These are phyloP conservation scores for Danio aesculapii DNA, from an alignment of 2,797 vertebrate genomes.

Conservation along the genomic window DNA sequence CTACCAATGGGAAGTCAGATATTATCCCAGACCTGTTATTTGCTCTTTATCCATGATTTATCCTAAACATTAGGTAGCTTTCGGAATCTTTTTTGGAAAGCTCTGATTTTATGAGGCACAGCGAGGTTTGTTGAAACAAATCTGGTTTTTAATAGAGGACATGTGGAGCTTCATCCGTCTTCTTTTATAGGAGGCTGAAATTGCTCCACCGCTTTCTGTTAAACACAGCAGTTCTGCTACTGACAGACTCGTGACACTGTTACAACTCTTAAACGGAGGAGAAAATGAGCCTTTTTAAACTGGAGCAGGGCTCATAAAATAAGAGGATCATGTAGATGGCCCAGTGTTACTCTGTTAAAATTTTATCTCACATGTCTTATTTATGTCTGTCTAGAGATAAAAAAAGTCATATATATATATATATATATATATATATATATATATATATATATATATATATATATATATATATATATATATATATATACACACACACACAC, in stretches of 20 bases:
- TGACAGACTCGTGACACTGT: slow-evolving; percentile 5
- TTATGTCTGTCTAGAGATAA: no score
- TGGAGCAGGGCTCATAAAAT: background rate
- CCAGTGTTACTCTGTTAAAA: background rate
- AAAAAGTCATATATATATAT: no score
- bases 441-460: no score
- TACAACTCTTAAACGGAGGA: slow-evolving; percentile 11
- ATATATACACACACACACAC: no score
- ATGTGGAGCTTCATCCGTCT: slow-evolving; percentile 10
- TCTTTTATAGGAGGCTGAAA: background rate
- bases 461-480: no score
- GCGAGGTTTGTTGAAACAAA: slow-evolving; percentile 16
- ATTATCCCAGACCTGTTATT: slow-evolving; percentile 9
- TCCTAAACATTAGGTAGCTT: slow-evolving; percentile 8
- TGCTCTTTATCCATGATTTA: slow-evolving; percentile 3
- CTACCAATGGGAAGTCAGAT: slow-evolving; percentile 15
- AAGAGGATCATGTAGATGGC: background rate
- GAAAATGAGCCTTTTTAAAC: background rate
- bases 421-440: no score
- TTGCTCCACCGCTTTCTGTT: background rate
- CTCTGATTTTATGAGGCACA: background rate
- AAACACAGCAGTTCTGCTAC: slow-evolving; percentile 1
- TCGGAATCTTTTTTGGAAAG: slow-evolving; percentile 4
- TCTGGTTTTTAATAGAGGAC: slow-evolving; percentile 3
- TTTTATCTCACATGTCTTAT: background rate